Base-by-base conservation (phyloP, 2,113 vertebrate genomes). In the Pygoscelis adeliae region DNA sequence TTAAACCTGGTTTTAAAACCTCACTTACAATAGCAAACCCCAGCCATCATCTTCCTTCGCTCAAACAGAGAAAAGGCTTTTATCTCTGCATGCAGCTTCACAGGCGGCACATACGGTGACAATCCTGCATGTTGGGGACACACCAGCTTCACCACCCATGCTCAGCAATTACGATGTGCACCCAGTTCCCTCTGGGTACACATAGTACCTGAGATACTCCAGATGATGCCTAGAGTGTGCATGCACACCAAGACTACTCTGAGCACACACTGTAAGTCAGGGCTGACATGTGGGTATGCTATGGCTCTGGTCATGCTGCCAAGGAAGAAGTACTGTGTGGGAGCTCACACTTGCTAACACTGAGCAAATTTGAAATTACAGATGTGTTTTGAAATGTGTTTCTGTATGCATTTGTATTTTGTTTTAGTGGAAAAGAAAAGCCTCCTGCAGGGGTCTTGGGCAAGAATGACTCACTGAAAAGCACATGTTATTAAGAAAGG, bases 81-180 rank as follows among this genome's bases (percentile, higher is more conserved):
- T 59, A 36, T 52, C 15, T 63, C 72, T 46, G 34, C n/a, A 15
- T 32, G 27, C 23, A 55, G 23, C n/a, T 77, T 66, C 38, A 44
- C 27, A 67, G 55, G 38, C 0, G 0, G 19, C 27, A 59, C 27
- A 11, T 36, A 53, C 0, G 1, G 17, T 44, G 73, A 42, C 15
- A 63, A 29, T 58, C 15, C 18, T 52, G 27, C 15, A 29, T 4
- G 3, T 5, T 47, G 22, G 20, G 50, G 38, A 32, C 23, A 25
- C 27, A 44, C 10, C 56, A 27, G 3, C 13, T 23, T 36, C 44
- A 63, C 40, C 15, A 79, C 6, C 15, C 56, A 19, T 11, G 18
- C 46, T 46, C 27, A 6, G 38, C 34, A 56, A 42, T 42, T 42
- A 42, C 42, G 6, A 42, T 6, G 42, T 42, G 14, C 42, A 42